Percentiles rank a stretch among this genome's conserved stretches.
Evolutionary conservation across 1,140 invertebrate species (phyloP).

Genomic region (Notospermus geniculatus): DNA sequence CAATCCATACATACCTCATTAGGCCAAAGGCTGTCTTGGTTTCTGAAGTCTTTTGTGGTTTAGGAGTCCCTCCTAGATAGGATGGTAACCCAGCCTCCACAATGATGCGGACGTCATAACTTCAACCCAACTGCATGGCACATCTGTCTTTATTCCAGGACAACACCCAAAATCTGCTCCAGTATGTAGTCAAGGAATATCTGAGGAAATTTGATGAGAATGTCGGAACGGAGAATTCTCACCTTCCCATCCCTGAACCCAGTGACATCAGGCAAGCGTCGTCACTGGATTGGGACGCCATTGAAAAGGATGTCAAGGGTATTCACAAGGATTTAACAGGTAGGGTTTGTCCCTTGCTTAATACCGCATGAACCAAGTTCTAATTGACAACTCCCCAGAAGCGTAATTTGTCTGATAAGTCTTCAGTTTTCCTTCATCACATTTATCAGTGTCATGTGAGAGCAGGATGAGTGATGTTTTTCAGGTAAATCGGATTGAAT

Average conservation of each 20-base stretch:
- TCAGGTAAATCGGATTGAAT: too few species aligned
- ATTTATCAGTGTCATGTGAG: too few species aligned
- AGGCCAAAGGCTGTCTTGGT: too few species aligned
- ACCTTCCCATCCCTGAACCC: constrained; percentile 84
- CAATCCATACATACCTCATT: too few species aligned
- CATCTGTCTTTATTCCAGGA: constrained; percentile 62
- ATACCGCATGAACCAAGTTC: not conserved
- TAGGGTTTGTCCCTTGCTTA: constrained; percentile 21
- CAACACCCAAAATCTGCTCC: constrained; percentile 76
- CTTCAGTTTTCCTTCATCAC: not conserved
- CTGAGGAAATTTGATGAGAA: constrained; percentile 52
- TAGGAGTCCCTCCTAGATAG: too few species aligned
- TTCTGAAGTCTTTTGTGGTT: too few species aligned
- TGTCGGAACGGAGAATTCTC: constrained; percentile 55
- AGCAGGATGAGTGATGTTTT: too few species aligned
- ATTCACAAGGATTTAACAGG: constrained; percentile 54
- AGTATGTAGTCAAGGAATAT: constrained; percentile 84
- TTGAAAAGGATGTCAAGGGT: constrained; percentile 69
- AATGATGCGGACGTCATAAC: too few species aligned
- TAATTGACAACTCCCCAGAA: not conserved
- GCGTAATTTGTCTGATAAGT: not conserved
- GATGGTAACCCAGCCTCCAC: too few species aligned
- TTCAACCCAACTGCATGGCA: too few species aligned
- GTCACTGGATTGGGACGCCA: constrained; percentile 83
- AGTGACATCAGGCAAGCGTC: constrained; percentile 82